A percentile compares a stretch with the other conserved stretches of the same genome.
Evolutionary conservation across 2,797 vertebrate genomes (phyloP).

Genomic region (Furcifer pardalis): DNA sequence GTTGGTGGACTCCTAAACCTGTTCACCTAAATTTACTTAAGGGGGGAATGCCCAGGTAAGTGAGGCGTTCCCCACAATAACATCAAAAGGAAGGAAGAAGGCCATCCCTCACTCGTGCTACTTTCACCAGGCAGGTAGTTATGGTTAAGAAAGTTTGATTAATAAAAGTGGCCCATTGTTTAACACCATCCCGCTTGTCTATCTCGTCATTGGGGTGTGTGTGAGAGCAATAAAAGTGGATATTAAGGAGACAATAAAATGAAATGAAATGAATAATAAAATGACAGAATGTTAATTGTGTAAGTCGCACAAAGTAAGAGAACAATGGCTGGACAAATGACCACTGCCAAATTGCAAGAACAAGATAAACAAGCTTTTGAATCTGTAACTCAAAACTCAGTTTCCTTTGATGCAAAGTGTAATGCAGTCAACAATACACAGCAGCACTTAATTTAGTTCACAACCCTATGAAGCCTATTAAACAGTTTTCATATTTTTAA

Average conservation of each 20-base stretch:
- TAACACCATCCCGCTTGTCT: too few species aligned
- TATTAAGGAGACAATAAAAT: slow-evolving; percentile 39
- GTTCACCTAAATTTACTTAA: too few species aligned
- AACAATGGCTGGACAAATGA: slow-evolving; percentile 5
- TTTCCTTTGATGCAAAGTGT: slow-evolving; percentile 18
- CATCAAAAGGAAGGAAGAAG: too few species aligned
- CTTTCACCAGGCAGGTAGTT: too few species aligned
- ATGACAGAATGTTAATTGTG: slow-evolving; percentile 24
- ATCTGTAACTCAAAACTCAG: slow-evolving; percentile 23
- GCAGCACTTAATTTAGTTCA: background rate
- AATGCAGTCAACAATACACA: slow-evolving; percentile 22
- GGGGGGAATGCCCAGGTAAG: too few species aligned
- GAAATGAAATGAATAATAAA: slow-evolving; percentile 57
- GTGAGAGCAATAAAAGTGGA: slow-evolving; percentile 36
- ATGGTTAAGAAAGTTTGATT: too few species aligned
- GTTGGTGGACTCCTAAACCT: too few species aligned
- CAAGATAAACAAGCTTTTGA: background rate
- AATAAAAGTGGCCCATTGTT: too few species aligned
- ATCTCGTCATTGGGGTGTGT: too few species aligned
- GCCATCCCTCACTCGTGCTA: too few species aligned
- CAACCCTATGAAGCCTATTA: background rate
- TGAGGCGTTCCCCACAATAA: too few species aligned
- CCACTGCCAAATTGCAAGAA: background rate
- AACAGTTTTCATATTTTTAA: background rate
- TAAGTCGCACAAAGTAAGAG: slow-evolving; percentile 22